Percentiles rank a stretch among this genome's conserved stretches.
Conservation (phyloP, 2,888 invertebrate species). For the Lasioglossum lativentre region DNA sequence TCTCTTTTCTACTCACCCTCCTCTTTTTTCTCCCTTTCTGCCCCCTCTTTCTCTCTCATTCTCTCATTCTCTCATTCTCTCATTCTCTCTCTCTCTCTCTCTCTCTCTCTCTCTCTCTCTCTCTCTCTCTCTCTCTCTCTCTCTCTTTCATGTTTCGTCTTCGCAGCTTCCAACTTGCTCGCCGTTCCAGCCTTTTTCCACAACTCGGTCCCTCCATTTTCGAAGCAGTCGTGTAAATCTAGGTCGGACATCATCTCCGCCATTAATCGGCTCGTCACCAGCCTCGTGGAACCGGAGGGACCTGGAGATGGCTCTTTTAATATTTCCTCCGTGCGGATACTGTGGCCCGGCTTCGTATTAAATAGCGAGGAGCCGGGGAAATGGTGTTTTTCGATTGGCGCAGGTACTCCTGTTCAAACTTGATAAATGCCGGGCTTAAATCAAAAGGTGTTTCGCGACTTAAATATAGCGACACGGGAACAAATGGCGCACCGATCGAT, state of each 20-base stretch:
- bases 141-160: constrained; percentile 12
- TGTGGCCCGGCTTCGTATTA: not conserved
- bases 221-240: constrained; percentile 31
- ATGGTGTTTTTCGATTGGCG: not conserved
- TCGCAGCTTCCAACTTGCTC: constrained; percentile 20
- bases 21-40: not conserved
- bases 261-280: constrained; percentile 37
- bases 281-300: constrained; percentile 12
- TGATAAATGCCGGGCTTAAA: not conserved
- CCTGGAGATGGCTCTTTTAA: constrained; percentile 48
- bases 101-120: constrained; percentile 19
- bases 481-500: not conserved
- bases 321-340: constrained; percentile 41
- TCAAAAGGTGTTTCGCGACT: not conserved
- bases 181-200: constrained; percentile 5
- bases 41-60: constrained; percentile 10
- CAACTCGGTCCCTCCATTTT: constrained; percentile 7
- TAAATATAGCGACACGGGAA: not conserved
- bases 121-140: constrained; percentile 13
- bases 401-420: not conserved
- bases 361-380: not conserved
- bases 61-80: too few species aligned
- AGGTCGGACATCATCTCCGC: constrained; percentile 34
- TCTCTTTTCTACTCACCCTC: constrained; percentile 6
- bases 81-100: constrained; percentile 12